phyloP scores from a whole-genome alignment of 2,888 invertebrate genomes.

The Polyommatus iphigenia region DNA sequence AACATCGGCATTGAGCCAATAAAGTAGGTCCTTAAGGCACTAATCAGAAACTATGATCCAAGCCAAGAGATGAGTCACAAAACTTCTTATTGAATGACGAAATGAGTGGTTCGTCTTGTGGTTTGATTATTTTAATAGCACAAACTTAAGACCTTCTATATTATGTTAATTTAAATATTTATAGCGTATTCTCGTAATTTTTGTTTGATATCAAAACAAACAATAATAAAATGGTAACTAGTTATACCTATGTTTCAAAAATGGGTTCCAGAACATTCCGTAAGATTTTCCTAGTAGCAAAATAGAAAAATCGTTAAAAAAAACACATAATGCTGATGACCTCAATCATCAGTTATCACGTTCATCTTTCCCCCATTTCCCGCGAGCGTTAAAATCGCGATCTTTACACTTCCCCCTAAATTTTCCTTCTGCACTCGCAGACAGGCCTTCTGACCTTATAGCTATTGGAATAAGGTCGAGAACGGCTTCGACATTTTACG shows the following conservation, averaged over 20 bases:
- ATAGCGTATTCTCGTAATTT: too few species aligned
- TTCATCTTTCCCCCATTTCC: neutral
- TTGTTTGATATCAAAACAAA: too few species aligned
- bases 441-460: neutral
- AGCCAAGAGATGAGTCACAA: neutral
- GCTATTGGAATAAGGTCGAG: neutral
- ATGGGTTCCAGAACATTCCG: neutral
- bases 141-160: too few species aligned
- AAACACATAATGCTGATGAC: neutral
- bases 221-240: too few species aligned
- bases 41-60: neutral
- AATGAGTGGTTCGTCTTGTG: too few species aligned
- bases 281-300: neutral
- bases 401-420: neutral
- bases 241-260: neutral
- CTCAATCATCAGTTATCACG: neutral
- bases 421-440: neutral
- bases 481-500: neutral
- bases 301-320: neutral
- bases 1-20: constrained; percentile 1
- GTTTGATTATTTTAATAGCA: too few species aligned
- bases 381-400: neutral
- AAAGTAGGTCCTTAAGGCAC: neutral
- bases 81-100: neutral
- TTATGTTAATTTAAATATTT: too few species aligned